These are phyloP conservation scores for Pomacea canaliculata DNA, from an alignment of 2,888 invertebrate species.

Conservation along the genomic window DNA sequence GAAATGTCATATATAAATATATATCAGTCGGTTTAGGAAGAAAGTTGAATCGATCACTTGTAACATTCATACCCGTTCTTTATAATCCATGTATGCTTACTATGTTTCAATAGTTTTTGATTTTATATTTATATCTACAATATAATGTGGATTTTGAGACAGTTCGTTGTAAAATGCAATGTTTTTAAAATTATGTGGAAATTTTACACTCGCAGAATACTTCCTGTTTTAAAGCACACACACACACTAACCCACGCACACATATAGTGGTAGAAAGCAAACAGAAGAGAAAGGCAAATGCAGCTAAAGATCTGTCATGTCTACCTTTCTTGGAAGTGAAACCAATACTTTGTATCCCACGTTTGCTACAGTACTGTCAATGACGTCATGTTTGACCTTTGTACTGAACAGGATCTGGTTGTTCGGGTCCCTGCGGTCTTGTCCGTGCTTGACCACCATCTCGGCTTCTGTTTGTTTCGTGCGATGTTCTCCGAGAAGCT, in stretches of 20 bases:
- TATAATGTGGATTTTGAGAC: too few species aligned
- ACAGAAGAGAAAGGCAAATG: too few species aligned
- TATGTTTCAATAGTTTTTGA: not conserved
- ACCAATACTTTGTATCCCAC: not conserved
- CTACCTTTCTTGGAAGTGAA: conserved; percentile 5
- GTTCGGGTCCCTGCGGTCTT: conserved; percentile 31
- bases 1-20: not conserved
- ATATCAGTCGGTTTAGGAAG: too few species aligned
- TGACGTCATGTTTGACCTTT: conserved; percentile 12
- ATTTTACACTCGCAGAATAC: too few species aligned
- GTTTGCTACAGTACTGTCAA: not conserved
- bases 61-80: too few species aligned
- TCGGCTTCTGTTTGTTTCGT: conserved; percentile 31
- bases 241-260: too few species aligned
- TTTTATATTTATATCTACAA: not conserved
- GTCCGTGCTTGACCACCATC: conserved; percentile 40
- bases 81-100: not conserved
- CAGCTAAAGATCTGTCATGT: not conserved
- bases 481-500: conserved; percentile 34
- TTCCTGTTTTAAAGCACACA: too few species aligned
- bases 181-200: too few species aligned
- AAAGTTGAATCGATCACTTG: too few species aligned
- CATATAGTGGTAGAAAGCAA: too few species aligned
- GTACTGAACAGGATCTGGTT: conserved; percentile 1
- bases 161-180: too few species aligned